Base-by-base conservation (phyloP, 2,797 vertebrate species). In the Anguilla marmorata region DNA sequence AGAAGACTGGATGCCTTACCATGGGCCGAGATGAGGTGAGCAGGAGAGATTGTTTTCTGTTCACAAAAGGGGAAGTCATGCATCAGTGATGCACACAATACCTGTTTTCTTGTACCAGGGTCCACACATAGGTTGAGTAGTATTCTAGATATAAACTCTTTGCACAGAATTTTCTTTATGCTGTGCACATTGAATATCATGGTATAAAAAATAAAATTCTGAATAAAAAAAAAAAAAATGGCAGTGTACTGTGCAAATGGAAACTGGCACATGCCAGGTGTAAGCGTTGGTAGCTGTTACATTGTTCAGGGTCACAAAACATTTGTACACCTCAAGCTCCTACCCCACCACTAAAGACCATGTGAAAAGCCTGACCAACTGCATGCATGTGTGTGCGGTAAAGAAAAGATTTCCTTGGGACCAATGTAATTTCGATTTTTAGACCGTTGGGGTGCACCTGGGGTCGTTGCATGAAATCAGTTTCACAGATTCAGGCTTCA, bases 1-100 rank as follows among this genome's bases (percentile, higher is more conserved):
- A 30, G 84, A 69, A 76, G 83, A 30, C 33, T 48, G 41, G 45
- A 14, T 50, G 45, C 56, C 33, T 7, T 66, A 37, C 33, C 33
- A n/a, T 41, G 19, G 19, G 4, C 84, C 11, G 12, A 48, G 66
- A 37, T 76, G 87, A 85, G 86, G 83, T 84, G 50, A 54, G 50
- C 83, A 84, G 83, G 83, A n/a, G 19, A 80, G 79, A 84, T 52
- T 54, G 45, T 84, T 30, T 54, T 84, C 82, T 12, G 3, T 84
- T 30, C 80, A 21, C 41, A 12, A 79, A 45, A 19, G 72, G 48
- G 19, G 19, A 48, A 48, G 2, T 6, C n/a, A 48, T 24, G 6
- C 76, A 80, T 45, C 72, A 27, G 1, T 16, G 27, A 24, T 45
- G 76, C 7, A 21, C 41, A 80, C 4, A 16, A 74, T 30, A 48